Evolutionary conservation across 2,797 vertebrate genomes (phyloP).

Genomic region (Dromococcyx pavoninus): DNA sequence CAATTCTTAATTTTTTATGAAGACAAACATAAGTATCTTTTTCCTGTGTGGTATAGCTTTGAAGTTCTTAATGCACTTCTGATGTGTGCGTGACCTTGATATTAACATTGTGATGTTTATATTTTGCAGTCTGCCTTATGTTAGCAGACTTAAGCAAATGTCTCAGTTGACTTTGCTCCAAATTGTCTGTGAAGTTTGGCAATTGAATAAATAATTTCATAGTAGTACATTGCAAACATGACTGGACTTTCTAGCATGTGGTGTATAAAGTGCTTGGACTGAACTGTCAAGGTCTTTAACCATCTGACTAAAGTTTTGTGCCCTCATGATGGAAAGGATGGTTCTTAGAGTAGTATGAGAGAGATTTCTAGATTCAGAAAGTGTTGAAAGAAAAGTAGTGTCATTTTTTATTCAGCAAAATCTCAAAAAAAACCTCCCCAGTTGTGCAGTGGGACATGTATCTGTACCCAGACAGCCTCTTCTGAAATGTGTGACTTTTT

Average conservation of each 20-base stretch:
- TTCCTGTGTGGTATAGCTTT: not conserved
- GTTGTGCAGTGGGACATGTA: not conserved
- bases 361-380: not conserved
- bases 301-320: not conserved
- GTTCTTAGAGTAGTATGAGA: not conserved
- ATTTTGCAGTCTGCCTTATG: not conserved
- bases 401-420: not conserved
- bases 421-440: too few relatives aligned
- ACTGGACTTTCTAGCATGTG: not conserved
- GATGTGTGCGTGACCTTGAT: not conserved
- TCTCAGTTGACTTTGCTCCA: not conserved
- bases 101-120: not conserved
- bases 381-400: not conserved
- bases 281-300: not conserved
- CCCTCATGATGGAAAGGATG: not conserved
- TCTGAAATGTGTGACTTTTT: not conserved
- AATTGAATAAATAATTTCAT: not conserved
- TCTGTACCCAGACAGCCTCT: not conserved
- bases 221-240: not conserved
- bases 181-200: slow-evolving; percentile 2
- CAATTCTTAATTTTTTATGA: not conserved
- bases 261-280: not conserved
- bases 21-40: not conserved
- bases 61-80: not conserved
- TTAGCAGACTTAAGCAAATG: not conserved